phyloP scores from a whole-genome alignment of 2,113 vertebrate species.

The mouse (Mus musculus) region DNA sequence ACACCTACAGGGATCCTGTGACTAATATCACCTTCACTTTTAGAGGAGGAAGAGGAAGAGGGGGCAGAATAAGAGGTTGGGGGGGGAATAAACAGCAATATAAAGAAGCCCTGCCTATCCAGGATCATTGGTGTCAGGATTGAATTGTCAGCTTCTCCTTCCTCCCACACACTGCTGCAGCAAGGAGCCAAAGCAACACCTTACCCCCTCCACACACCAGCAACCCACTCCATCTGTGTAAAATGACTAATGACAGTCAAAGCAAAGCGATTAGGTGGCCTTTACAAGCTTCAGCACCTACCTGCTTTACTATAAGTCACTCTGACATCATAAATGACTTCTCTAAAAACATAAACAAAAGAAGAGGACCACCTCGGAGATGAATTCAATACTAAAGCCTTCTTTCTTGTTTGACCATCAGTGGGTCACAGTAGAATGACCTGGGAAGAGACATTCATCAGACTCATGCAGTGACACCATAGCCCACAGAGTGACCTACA shows the following conservation, averaged over 20 bases:
- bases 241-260: slow-evolving; percentile 65
- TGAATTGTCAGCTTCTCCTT: neutral
- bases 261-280: slow-evolving; percentile 76
- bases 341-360: slow-evolving; percentile 42
- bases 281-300: slow-evolving; percentile 75
- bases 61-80: neutral
- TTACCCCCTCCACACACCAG: neutral
- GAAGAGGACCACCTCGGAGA: slow-evolving; percentile 22
- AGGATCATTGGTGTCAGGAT: neutral
- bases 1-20: neutral
- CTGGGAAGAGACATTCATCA: neutral
- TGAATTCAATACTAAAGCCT: neutral
- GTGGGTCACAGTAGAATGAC: neutral
- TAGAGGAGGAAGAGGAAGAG: neutral
- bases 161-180: rapidly evolving
- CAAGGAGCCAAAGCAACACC: neutral
- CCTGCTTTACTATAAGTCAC: slow-evolving; percentile 66
- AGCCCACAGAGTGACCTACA: neutral
- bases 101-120: neutral
- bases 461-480: neutral
- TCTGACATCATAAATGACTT: slow-evolving; percentile 65
- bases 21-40: neutral
- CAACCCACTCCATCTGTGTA: neutral
- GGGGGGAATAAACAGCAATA: too few relatives aligned
- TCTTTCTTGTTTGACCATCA: neutral